Evolutionary conservation across 2,113 vertebrate species (phyloP), one percentile per base, ranked within the genome.

Genomic region (Baryphthengus martii): DNA sequence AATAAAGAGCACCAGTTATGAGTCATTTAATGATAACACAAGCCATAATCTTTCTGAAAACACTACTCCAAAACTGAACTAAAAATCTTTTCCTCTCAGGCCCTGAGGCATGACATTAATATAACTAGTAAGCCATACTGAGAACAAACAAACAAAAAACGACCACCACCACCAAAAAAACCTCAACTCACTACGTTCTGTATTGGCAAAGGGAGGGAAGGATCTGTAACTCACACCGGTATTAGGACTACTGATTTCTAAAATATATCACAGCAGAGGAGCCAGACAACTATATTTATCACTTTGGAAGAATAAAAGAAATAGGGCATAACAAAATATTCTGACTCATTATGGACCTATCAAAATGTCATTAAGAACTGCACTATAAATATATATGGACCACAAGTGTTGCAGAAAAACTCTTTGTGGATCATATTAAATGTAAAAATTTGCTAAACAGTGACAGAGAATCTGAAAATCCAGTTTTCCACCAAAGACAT

Each of bases 361-460:
- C 58, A 95, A 88, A 94, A 91, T 78, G 74, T 83, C 93, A 85
- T 94, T 94, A 86, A 80, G 39, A 94, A 59, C 6, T 50, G 19
- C 47, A 88, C 78, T 29, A 24, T 35, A 88, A 92, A 87, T 39
- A 89, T 26, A 52, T 52, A 67, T 44, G 55, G 18, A n/a, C 26
- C 58, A 53, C 23, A 76, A 94, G 20, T 63, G 28, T 63, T 78
- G 33, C n/a, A 90, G 44, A 79, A 86, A 50, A 76, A 59, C 52
- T 93, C 90, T 49, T 92, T 15, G 4, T 39, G 44, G 91, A 90
- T 19, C 21, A 87, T n/a, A 90, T 49, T 93, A 96, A 97, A 97
- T 61, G 31, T 63, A 82, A 93, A 94, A 94, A 84, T 39, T 89
- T 87, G 49, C 28, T 95, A 55, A 96, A 53, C 14, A 74, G 28